Conservation (phyloP, 2,113 vertebrate genomes). For the Proterorhinus semilunaris region DNA sequence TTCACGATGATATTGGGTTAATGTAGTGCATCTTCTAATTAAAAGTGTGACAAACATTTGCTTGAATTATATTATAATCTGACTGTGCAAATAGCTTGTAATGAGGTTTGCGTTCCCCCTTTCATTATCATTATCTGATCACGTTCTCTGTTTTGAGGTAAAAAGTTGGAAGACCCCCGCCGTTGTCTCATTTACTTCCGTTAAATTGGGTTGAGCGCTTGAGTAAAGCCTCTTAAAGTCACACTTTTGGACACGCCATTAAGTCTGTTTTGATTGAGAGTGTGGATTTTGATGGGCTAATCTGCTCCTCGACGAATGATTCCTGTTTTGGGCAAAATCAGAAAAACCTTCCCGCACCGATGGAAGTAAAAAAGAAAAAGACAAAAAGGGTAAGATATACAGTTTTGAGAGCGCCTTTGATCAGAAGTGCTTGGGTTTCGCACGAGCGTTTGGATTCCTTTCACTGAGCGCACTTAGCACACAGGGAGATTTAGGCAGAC, state of each 20-base stretch:
- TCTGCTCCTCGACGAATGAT: conserved; percentile 59
- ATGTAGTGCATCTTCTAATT: too few species aligned
- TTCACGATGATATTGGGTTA: too few species aligned
- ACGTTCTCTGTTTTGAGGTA: neutral
- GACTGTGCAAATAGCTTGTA: neutral
- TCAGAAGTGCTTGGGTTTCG: conserved; percentile 73
- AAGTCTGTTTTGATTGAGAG: conserved; percentile 65
- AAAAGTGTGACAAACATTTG: too few species aligned
- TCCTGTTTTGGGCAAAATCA: conserved; percentile 57
- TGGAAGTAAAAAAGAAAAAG: conserved; percentile 17
- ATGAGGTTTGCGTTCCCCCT: neutral
- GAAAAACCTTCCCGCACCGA: conserved; percentile 25
- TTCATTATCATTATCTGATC: neutral
- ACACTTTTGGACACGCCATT: conserved; percentile 59
- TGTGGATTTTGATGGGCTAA: conserved; percentile 70
- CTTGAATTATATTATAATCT: too few species aligned
- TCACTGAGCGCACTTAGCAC: conserved; percentile 68
- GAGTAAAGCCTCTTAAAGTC: conserved; percentile 26
- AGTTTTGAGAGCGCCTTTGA: conserved; percentile 69
- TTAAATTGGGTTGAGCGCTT: conserved; percentile 12
- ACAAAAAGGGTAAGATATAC: conserved; percentile 59
- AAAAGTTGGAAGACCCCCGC: neutral
- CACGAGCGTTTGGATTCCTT: conserved; percentile 69
- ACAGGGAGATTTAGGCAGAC: conserved; percentile 60
- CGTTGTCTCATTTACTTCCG: conserved; percentile 12